A percentile compares a stretch with the other conserved stretches of the same genome.
These are phyloP conservation scores for Volucella inanis DNA, from an alignment of 2,888 invertebrate species.

Conservation along the genomic window DNA sequence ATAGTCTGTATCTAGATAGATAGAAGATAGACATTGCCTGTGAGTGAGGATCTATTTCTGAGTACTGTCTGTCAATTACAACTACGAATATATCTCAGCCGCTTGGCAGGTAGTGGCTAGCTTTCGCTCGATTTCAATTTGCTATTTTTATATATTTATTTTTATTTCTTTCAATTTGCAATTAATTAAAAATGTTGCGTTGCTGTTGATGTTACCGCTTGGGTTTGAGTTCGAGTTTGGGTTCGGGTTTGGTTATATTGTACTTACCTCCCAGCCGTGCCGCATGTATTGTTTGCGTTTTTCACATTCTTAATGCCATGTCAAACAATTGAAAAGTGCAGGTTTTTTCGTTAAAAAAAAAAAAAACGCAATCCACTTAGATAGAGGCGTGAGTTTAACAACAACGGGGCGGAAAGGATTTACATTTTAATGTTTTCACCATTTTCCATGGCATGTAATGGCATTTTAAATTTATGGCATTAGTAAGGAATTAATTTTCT, in stretches of 20 bases:
- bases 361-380: slow-evolving; percentile 47
- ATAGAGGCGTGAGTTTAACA: slow-evolving; percentile 61
- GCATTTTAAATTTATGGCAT: not conserved
- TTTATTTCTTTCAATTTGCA: slow-evolving; percentile 42
- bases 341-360: not conserved
- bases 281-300: slow-evolving; percentile 50
- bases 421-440: slow-evolving; percentile 44
- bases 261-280: not conserved
- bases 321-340: slow-evolving; percentile 40
- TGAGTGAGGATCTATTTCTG: slow-evolving; percentile 19
- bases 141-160: slow-evolving; percentile 15
- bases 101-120: slow-evolving; percentile 1
- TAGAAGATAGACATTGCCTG: too few relatives aligned
- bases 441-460: not conserved
- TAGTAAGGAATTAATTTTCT: not conserved
- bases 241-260: not conserved
- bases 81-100: too few relatives aligned
- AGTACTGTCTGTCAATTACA: slow-evolving; percentile 57
- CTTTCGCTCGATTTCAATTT: slow-evolving; percentile 46
- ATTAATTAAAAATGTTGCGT: slow-evolving; percentile 62
- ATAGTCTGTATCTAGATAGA: too few relatives aligned
- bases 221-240: too few relatives aligned
- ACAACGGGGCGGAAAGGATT: slow-evolving; percentile 51
- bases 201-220: slow-evolving; percentile 12
- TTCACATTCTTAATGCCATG: slow-evolving; percentile 63